Base-by-base conservation (phyloP, 2,113 vertebrate genomes). In the Orycteropus afer region DNA sequence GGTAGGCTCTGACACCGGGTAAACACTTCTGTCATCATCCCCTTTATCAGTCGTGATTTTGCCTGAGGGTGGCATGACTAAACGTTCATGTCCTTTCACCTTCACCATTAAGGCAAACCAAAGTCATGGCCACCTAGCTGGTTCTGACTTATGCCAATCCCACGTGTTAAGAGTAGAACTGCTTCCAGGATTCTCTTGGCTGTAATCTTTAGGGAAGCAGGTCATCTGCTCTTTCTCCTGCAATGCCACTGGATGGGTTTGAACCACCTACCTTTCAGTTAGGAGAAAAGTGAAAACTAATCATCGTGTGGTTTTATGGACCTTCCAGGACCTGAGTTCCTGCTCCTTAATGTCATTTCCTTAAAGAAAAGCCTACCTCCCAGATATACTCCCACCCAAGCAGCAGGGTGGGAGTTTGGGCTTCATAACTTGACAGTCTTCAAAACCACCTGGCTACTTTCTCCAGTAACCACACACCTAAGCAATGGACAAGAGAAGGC, bases 381-480 rank as follows among this genome's bases (percentile, higher is more conserved):
- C 82, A 9, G 74, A 20, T n/a, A 15, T 2, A 7, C 20, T 40
- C 61, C 9, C 32, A 71, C 61, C 9, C 32, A 71, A 73, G 7
- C 4, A 5, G 2, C 15, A 23, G 6, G 4, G 55, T 76, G n/a
- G n/a, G 76, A 8, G 47, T 65, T 55, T 13, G 49, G 14, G 23
- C 14, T 67, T 82, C 3, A 6, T 79, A 27, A 7, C 9, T 81
- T 55, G n/a, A 59, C n/a, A n/a, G n/a, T n/a, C n/a, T n/a, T n/a
- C n/a, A 4, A 40, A 42, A 8, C 55, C 79, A 1, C 15, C 0
- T 14, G 0, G 3, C 14, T 49, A 1, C 32, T 80, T 47, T 45
- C 79, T 45, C 8, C 5, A 0, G 0, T 59, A 37, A 71, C 88
- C 93, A 80, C 2, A 23, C 49, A 0, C 1, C 1, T 0, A 32